Evolutionary conservation across 30 jellyfish, hydroid and myxozoan genomes (phyloP), one percentile per base, ranked within the genome.

Genomic region (Euphysa ruthae): DNA sequence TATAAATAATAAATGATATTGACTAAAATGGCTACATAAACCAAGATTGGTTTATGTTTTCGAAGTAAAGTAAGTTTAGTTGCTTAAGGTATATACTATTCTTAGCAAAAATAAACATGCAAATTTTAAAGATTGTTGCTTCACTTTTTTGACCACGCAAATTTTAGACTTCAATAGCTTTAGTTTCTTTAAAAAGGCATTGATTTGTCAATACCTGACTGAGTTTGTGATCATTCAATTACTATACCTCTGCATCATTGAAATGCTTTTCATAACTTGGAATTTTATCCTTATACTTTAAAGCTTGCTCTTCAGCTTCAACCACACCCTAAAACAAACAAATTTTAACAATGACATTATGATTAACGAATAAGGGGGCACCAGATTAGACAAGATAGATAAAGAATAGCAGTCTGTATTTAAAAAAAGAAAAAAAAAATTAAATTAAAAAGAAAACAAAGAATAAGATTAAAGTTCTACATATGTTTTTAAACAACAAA

Each of bases 201-300:
- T n/a, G n/a, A n/a, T n/a, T n/a, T n/a, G n/a, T n/a, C n/a, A n/a
- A n/a, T n/a, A n/a, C n/a, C n/a, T n/a, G n/a, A n/a, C n/a, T n/a
- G n/a, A n/a, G n/a, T n/a, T n/a, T n/a, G n/a, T n/a, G n/a, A n/a
- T n/a, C n/a, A n/a, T n/a, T n/a, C n/a, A n/a, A n/a, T n/a, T n/a
- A n/a, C n/a, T n/a, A 38, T 29, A 1, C 96, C 86, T 74, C 60
- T 19, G 71, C 55, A 60, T 86, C 94, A 21, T 74, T 58, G 26
- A 86, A 70, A 33, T 79, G 70, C 34, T 43, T 73, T 16, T 86
- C 87, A 51, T 55, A 69, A 49, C 55, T 61, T 0, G 95, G 95
- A 4, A 82, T n/a, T 8, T 81, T 83, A 0, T 32, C 60, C 24
- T 75, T 75, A 33, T 66, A 84, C 34, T 69, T 52, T 8, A 21